Evolutionary conservation across 1,140 invertebrate species (phyloP), one percentile per base, ranked within the genome.

Genomic region (Gonatopus flavifemur): DNA sequence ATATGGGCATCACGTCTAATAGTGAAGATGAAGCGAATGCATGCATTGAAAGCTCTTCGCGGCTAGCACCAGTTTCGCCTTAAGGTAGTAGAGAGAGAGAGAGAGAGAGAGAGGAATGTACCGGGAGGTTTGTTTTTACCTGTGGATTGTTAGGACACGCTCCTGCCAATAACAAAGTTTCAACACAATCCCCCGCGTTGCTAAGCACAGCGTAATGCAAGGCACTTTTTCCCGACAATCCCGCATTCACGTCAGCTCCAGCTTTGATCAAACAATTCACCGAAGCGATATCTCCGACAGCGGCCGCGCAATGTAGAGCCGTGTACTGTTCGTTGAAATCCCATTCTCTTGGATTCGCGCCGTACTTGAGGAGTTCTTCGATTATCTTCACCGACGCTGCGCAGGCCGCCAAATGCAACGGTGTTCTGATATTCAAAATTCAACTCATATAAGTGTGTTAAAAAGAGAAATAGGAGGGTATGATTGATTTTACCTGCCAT

Each of bases 61-160:
- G n/a, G n/a, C n/a, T n/a, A n/a, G n/a, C n/a, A n/a, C n/a, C n/a
- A n/a, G n/a, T n/a, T n/a, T n/a, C n/a, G n/a, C n/a, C n/a, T n/a
- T n/a, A n/a, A n/a, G n/a, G n/a, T n/a, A n/a, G n/a, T n/a, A n/a
- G n/a, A n/a, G n/a, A n/a, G n/a, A n/a, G n/a, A n/a, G n/a, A n/a
- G n/a, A n/a, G n/a, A n/a, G n/a, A n/a, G n/a, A n/a, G n/a, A n/a
- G n/a, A n/a, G n/a, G n/a, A n/a, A n/a, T n/a, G n/a, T n/a, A n/a
- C n/a, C n/a, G n/a, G n/a, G n/a, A n/a, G n/a, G n/a, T n/a, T n/a
- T n/a, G n/a, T n/a, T 16, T 47, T 35, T 69, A 86, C 88, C 79
- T 89, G 88, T n/a, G 85, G 84, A 45, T 87, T 89, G 57, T 90
- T 89, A 32, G 88, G 86, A 60, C 81, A 83, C 3, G 89, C 89